Percentiles rank a stretch among this genome's conserved stretches.
Evolutionary conservation across 2,797 vertebrate species (phyloP).

Genomic region (Tiaroga cobitis): DNA sequence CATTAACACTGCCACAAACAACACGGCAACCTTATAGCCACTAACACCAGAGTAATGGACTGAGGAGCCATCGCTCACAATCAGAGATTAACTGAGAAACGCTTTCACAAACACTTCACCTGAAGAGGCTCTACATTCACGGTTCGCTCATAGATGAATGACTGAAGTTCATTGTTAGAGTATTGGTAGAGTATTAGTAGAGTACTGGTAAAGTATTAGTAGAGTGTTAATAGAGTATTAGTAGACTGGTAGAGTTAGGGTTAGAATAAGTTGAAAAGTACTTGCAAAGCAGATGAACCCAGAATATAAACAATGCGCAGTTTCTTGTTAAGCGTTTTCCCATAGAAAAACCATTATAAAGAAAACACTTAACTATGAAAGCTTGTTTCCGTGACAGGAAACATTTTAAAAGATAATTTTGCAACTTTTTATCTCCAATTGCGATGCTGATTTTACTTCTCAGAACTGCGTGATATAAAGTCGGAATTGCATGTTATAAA

Average conservation of each 20-base stretch:
- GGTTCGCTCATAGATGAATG: not conserved
- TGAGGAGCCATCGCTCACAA: slow-evolving; percentile 68
- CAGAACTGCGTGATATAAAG: no score
- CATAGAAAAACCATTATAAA: not conserved
- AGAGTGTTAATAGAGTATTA: no score
- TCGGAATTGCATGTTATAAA: no score
- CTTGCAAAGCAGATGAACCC: not conserved
- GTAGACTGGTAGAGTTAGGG: no score
- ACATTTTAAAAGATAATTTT: no score
- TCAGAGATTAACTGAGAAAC: not conserved
- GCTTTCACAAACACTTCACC: not conserved
- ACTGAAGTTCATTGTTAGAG: not conserved
- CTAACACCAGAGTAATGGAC: slow-evolving; percentile 80
- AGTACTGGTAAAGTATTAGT: no score
- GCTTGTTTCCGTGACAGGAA: no score
- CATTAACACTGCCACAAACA: slow-evolving; percentile 72
- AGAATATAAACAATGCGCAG: not conserved
- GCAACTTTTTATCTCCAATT: no score
- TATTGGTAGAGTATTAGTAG: no score
- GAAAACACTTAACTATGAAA: not conserved
- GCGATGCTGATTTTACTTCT: no score
- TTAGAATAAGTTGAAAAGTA: no score
- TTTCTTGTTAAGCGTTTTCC: not conserved
- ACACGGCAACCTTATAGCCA: slow-evolving; percentile 77
- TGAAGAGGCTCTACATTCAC: not conserved